A percentile compares a stretch with the other conserved stretches of the same genome.
These are phyloP conservation scores for Epinephelus malabaricus DNA, from an alignment of 2,797 vertebrate genomes.

Conservation along the genomic window DNA sequence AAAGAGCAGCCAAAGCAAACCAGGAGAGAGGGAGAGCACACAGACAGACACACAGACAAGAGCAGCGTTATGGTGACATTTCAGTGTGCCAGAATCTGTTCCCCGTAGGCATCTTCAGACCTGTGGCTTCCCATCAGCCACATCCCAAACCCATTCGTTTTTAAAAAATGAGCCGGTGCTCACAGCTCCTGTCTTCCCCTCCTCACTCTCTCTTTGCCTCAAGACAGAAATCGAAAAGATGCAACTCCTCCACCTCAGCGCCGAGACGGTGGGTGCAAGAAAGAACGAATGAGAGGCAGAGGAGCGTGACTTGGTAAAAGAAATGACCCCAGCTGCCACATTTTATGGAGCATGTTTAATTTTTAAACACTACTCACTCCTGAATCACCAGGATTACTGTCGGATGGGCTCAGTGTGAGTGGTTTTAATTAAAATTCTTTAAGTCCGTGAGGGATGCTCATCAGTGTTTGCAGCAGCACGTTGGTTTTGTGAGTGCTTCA, in stretches of 20 bases:
- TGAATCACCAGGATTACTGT: background rate
- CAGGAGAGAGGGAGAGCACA: background rate
- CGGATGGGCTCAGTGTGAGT: background rate
- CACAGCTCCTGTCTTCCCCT: background rate
- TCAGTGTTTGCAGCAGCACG: background rate
- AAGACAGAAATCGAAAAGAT: constrained; percentile 17
- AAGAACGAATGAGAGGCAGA: constrained; percentile 4
- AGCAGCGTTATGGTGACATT: constrained; percentile 22
- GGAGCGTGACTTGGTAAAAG: constrained; percentile 20
- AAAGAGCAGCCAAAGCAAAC: background rate
- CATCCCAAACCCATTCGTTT: constrained; percentile 10
- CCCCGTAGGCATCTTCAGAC: constrained; percentile 28
- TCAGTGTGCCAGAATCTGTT: constrained; percentile 16
- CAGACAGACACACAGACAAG: constrained; percentile 12
- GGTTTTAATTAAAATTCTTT: constrained; percentile 17
- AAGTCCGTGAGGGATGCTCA: background rate
- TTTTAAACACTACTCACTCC: constrained; percentile 18
- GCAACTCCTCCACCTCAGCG: background rate
- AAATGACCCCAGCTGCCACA: constrained; percentile 13
- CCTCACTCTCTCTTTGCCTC: constrained; percentile 30
- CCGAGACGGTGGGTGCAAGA: constrained; percentile 19
- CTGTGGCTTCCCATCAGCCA: constrained; percentile 13
- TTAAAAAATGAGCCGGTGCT: background rate
- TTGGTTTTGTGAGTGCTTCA: background rate
- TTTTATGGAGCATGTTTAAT: constrained; percentile 34